Evolutionary conservation across 2,113 vertebrate genomes (phyloP).

Genomic region (Sorex fumeus): DNA sequence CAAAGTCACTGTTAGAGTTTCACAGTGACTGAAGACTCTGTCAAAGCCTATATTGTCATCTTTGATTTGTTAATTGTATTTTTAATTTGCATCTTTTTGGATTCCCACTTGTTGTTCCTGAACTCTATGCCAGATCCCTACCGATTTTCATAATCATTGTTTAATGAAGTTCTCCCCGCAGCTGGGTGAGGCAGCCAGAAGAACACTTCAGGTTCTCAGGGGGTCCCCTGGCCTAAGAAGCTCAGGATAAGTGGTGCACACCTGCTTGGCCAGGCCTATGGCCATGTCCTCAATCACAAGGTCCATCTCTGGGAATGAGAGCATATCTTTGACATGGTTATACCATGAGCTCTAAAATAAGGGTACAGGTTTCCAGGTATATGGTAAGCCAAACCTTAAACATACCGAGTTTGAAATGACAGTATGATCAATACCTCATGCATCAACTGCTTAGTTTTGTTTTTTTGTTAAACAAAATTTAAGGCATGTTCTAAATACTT

Average conservation of each 20-base stretch:
- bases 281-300: fast-evolving
- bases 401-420: not conserved
- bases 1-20: fast-evolving
- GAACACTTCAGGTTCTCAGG: fast-evolving
- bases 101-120: fast-evolving
- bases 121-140: fast-evolving
- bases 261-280: fast-evolving
- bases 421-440: not conserved
- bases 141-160: fast-evolving
- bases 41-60: fast-evolving
- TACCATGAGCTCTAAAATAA: not conserved
- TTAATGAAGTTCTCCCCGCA: fast-evolving
- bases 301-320: not conserved
- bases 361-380: not conserved
- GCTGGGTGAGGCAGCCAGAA: fast-evolving
- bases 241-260: fast-evolving
- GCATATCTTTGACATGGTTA: no score
- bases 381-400: fast-evolving
- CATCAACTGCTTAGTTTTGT: not conserved
- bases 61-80: fast-evolving
- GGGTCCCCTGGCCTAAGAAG: not conserved
- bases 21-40: fast-evolving
- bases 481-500: not conserved
- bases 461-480: not conserved
- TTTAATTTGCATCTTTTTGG: not conserved